A percentile compares a stretch with the other conserved stretches of the same genome.
Evolutionary conservation across 2,888 invertebrate species (phyloP).

Genomic region (Troglohyphantes excavatus): DNA sequence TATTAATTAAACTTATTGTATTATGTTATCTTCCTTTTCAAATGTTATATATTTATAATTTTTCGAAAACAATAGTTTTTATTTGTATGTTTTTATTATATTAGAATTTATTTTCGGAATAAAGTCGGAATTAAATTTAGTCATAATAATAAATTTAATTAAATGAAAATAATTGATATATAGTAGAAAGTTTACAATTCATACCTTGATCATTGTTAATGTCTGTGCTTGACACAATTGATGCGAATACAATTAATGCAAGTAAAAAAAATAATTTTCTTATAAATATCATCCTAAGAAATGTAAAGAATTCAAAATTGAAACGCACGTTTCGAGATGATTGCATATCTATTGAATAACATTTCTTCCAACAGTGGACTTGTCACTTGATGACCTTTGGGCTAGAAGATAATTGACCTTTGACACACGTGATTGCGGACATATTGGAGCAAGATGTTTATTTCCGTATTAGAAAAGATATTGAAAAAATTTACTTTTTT

Average conservation of each 20-base stretch:
- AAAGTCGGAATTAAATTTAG: too few species aligned
- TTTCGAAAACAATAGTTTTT: too few species aligned
- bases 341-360: constrained; percentile 12
- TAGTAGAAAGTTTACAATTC: too few species aligned
- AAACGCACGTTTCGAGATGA: neutral
- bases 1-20: too few species aligned
- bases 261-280: neutral
- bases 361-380: neutral
- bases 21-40: too few species aligned
- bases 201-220: neutral
- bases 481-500: too few species aligned
- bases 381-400: constrained; percentile 62
- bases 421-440: constrained; percentile 37
- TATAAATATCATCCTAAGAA: neutral
- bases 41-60: too few species aligned
- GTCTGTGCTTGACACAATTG: neutral
- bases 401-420: constrained; percentile 59
- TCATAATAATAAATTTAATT: too few species aligned
- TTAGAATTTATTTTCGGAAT: too few species aligned
- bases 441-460: constrained; percentile 4
- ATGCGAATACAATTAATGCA: neutral
- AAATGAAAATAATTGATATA: too few species aligned
- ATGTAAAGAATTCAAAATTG: neutral
- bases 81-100: too few species aligned
- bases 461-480: too few species aligned